Evolutionary conservation across 2,797 vertebrate species (phyloP).

Genomic region (Chiloscyllium punctatum): DNA sequence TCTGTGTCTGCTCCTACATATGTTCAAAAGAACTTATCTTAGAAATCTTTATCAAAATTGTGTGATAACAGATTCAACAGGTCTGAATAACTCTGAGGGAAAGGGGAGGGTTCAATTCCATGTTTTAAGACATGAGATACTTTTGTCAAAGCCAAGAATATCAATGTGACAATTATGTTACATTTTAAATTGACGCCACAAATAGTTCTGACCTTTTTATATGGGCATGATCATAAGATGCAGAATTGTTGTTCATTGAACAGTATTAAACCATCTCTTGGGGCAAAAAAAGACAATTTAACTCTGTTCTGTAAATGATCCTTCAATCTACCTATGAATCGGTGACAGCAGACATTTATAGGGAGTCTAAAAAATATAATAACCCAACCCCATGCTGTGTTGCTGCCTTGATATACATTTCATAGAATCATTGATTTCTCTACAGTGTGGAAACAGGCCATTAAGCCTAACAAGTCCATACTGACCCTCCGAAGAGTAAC

Average conservation of each 20-base stretch:
- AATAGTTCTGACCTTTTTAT: background rate
- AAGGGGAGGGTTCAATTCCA: background rate
- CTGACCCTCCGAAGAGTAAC: too few species aligned
- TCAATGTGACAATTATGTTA: background rate
- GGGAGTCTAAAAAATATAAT: background rate
- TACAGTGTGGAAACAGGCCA: too few species aligned
- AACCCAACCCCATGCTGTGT: background rate
- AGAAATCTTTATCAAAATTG: background rate
- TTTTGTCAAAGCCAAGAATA: background rate
- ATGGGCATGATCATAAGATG: background rate
- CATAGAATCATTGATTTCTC: too few species aligned
- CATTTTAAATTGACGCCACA: background rate
- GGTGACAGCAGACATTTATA: background rate
- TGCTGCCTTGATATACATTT: background rate
- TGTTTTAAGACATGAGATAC: background rate
- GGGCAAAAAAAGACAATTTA: background rate
- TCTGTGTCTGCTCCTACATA: background rate
- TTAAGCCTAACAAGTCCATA: too few species aligned
- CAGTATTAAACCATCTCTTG: background rate
- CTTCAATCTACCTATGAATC: background rate
- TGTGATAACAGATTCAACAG: background rate
- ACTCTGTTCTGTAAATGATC: background rate
- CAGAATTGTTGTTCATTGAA: background rate
- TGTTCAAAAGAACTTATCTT: background rate
- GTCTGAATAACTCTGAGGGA: background rate